Conservation (phyloP, 2,888 invertebrate species). For the Magallana nippona region DNA sequence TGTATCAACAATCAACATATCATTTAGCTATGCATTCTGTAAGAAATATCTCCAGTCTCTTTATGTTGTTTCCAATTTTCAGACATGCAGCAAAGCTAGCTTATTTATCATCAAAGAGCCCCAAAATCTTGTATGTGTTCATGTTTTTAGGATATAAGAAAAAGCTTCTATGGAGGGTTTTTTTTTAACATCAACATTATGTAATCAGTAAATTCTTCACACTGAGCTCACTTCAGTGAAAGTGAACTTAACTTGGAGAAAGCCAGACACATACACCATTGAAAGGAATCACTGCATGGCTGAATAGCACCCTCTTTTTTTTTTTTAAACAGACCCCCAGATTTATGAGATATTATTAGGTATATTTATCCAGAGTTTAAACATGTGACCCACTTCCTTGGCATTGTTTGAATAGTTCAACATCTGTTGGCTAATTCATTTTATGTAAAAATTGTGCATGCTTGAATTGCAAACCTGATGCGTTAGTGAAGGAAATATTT, state of each 20-base stretch:
- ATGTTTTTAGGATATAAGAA: conserved; percentile 8
- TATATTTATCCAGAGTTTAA: conserved; percentile 31
- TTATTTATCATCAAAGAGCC: conserved; percentile 22
- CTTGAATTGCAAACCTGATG: background rate
- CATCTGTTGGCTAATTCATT: conserved; percentile 26
- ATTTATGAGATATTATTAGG: conserved; percentile 32
- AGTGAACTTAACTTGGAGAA: background rate
- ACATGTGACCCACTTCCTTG: conserved; percentile 23
- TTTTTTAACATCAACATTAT: conserved; percentile 10
- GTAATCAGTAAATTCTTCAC: conserved; percentile 26
- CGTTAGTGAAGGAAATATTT: background rate
- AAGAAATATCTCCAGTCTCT: background rate
- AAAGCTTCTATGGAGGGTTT: conserved; percentile 6
- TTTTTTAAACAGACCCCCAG: conserved; percentile 9
- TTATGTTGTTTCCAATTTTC: conserved; percentile 13
- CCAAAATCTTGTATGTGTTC: background rate
- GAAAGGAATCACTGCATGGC: conserved; percentile 4
- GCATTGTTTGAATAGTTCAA: conserved; percentile 27
- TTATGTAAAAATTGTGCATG: background rate
- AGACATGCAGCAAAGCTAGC: conserved; percentile 26
- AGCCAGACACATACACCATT: background rate
- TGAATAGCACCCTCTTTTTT: conserved; percentile 7
- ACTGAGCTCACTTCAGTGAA: conserved; percentile 14
- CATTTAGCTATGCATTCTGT: background rate
- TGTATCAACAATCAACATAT: conserved; percentile 14